phyloP scores from a whole-genome alignment of 2,797 vertebrate genomes.

The Pteropus rufus region DNA sequence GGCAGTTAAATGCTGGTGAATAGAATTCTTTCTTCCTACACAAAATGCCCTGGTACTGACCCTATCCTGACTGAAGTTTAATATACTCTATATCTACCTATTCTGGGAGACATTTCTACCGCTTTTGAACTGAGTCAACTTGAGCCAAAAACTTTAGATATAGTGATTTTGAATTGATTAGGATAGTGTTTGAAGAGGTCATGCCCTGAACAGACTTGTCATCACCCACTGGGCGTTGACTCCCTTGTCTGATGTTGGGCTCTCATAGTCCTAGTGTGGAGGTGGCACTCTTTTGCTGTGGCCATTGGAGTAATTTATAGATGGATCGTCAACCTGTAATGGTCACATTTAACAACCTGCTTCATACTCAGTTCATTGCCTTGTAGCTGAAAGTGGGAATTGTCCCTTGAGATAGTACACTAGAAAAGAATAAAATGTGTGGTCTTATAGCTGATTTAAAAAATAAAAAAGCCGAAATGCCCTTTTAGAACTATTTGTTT shows the following conservation, averaged over 20 bases:
- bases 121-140: conserved; percentile 58
- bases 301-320: not conserved
- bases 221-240: not conserved
- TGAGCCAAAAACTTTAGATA: conserved; percentile 55
- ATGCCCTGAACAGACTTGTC: not conserved
- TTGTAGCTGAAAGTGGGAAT: not conserved
- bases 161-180: conserved; percentile 43
- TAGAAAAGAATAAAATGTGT: conserved; percentile 22
- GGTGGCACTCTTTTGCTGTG: fast-evolving
- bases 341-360: not conserved
- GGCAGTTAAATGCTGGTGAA: not conserved
- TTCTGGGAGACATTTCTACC: conserved; percentile 2
- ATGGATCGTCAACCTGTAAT: not conserved
- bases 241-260: not conserved
- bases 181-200: conserved; percentile 5
- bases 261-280: not conserved
- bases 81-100: not conserved
- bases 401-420: conserved; percentile 46
- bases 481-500: not conserved
- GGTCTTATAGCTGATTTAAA: not conserved
- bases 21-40: conserved; percentile 41
- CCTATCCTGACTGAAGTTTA: not conserved
- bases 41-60: not conserved
- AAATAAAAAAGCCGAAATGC: conserved; percentile 40
- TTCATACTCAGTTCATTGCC: conserved; percentile 47